Evolutionary conservation across 2,888 invertebrate genomes (phyloP), one percentile per base, ranked within the genome.

Genomic region (Fabriciana adippe): DNA sequence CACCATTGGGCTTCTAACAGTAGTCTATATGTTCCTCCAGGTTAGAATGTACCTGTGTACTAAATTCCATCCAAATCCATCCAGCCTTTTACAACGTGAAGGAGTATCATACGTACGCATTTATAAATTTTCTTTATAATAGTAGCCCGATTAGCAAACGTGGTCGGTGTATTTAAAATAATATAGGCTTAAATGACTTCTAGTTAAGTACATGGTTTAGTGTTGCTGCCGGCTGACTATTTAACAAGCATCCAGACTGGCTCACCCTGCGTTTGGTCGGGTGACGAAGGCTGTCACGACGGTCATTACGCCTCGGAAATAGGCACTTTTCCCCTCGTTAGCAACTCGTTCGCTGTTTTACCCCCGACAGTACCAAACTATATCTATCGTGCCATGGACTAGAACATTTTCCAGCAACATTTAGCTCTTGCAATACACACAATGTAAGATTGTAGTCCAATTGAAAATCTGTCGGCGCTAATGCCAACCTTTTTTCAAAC

Each of bases 271-370:
- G 61, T 69, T 72, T 69, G 71, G 60, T 70, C 68, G 74, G 74
- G 70, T 74, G 74, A 74, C 77, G 83, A 81, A 82, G 83, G 86
- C 80, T 85, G 87, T 83, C 85, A 83, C 85, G 84, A 79, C 82
- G 83, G 90, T 90, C 92, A 92, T 92, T 92, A 91, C 88, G 83
- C 76, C 86, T 82, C 87, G 92, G 92, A 92, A 92, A 92, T 92
- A 90, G 91, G 88, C 92, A 92, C 90, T 92, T 90, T 91, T 90
- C 87, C 87, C 90, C 89, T 92, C 91, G 91, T 92, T 92, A 92
- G 89, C 80, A 82, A 83, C 85, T 81, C 86, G 85, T 81, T 85
- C 81, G 80, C 85, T 82, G 83, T 80, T 83, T 85, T 80, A 76
- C 76, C 77, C 71, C 75, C 73, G 73, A 71, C 78, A 74, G 75